Base-by-base conservation (phyloP, 2,113 vertebrate species). In the Rattus rattus region DNA sequence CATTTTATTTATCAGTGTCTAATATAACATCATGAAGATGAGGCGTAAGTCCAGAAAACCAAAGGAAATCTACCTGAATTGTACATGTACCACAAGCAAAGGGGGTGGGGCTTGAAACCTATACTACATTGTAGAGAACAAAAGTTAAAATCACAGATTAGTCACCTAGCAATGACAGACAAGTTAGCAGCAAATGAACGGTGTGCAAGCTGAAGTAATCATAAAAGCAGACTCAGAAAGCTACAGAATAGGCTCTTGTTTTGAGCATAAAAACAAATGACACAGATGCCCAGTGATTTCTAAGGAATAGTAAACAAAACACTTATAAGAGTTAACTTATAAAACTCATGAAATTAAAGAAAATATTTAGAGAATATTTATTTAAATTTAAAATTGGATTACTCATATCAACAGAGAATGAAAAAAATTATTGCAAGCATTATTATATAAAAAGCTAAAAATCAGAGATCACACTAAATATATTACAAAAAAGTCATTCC, bases 281-380 rank as follows among this genome's bases (percentile, higher is more conserved):
- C 5, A 69, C 63, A 24, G 3, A 69, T 36, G 43, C 28, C 30
- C 63, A 81, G 36, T 39, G 36, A 89, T 36, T 72, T 26, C 72
- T 84, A 81, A 59, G n/a, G 47, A 87, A 88, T 3, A 28, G n/a
- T 19, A 85, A 30, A 43, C 24, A 43, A 47, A 63, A 75, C 0
- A 84, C 70, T 94, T n/a, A n/a, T n/a, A n/a, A n/a, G n/a, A n/a
- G n/a, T 94, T 47, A 80, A 89, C 52, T 54, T 91, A 80, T 20
- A 8, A 94, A 95, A 88, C 83, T 43, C 88, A 81, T 22, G 9
- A 94, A 96, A 89, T 72, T 59, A 43, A 43, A 63, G n/a, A 63
- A 63, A 63, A 63, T 43, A 43, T 65, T 19, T 65, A 33, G 12
- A 85, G 16, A 65, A 85, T 30, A 16, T 33, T 19, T 10, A 85